Evolutionary conservation across 2,888 invertebrate genomes (phyloP), one percentile per base, ranked within the genome.

Genomic region (Athalia cordata): DNA sequence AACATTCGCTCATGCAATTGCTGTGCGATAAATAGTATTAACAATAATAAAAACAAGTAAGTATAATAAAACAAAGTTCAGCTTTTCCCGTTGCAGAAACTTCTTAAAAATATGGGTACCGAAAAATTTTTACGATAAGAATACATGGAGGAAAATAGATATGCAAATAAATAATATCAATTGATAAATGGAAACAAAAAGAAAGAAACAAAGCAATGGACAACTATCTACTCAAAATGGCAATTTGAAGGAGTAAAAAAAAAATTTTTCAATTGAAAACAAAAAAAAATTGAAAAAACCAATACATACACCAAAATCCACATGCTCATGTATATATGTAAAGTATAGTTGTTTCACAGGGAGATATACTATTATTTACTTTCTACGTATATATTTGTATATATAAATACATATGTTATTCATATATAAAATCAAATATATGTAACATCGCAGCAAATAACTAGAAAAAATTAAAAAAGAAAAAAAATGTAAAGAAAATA

Each of bases 21-120:
- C 55, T 55, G n/a, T 55, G 52, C 49, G 50, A 80, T 55, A 80
- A 52, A 90, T 91, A 90, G 90, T 91, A 87, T 85, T 85, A 86
- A 85, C 83, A 83, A 82, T 83, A 84, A 84, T 81, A 82, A 87
- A 88, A 86, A 84, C 77, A 82, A 86, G 81, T 81, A 82, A 86
- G 81, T 81, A 79, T 79, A 55, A 55, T 55, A n/a, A n/a, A 55
- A 55, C 55, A 55, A 55, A 11, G 11, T 5, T 55, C 29, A 29
- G 29, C 29, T 29, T 29, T 29, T 29, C 29, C 29, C 29, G 29
- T 29, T 29, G 29, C 29, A 29, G 29, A 29, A 29, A 29, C 29
- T 29, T 29, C 29, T 29, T 29, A 29, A 29, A 29, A 29, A 29
- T 29, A 29, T 29, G 29, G 2, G 29, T 29, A 29, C 29, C 29